A percentile compares a stretch with the other conserved stretches of the same genome.
Conservation (phyloP, 1,140 invertebrate genomes). For the Drosophila nasuta region DNA sequence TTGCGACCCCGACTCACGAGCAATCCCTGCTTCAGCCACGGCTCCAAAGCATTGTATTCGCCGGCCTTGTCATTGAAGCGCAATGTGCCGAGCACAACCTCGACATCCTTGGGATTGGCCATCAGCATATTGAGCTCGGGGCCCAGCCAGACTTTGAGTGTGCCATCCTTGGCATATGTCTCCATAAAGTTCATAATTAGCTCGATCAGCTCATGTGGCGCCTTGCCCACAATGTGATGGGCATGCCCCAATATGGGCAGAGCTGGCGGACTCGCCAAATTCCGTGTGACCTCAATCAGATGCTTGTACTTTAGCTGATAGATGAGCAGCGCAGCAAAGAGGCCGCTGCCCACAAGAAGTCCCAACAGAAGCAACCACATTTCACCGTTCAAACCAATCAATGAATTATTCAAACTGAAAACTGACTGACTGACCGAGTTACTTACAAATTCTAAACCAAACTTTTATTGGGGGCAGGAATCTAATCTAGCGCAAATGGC, state of each 20-base stretch:
- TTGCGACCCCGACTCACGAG: conserved; percentile 88
- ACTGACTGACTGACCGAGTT: background rate
- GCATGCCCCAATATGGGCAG: conserved; percentile 74
- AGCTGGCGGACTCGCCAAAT: conserved; percentile 65
- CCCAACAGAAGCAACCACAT: conserved; percentile 55
- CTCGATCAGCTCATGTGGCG: conserved; percentile 56
- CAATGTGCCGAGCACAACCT: conserved; percentile 63
- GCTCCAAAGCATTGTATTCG: conserved; percentile 88
- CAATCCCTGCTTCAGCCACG: conserved; percentile 91
- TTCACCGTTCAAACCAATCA: conserved; percentile 7
- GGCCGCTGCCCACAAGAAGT: conserved; percentile 54
- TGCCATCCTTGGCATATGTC: conserved; percentile 75
- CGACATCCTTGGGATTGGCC: conserved; percentile 71
- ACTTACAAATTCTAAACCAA: background rate
- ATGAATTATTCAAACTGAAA: conserved; percentile 1
- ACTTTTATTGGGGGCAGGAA: conserved; percentile 3
- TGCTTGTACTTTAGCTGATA: conserved; percentile 75
- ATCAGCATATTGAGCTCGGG: conserved; percentile 73
- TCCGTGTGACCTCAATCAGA: conserved; percentile 64
- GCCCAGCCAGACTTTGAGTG: conserved; percentile 85
- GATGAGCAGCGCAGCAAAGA: conserved; percentile 55
- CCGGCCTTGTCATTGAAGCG: conserved; percentile 78
- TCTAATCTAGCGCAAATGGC: conserved; percentile 14
- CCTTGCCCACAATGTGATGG: conserved; percentile 67
- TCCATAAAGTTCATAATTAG: conserved; percentile 48